Evolutionary conservation across 30 jellyfish, hydroid and myxozoan species (phyloP).

Genomic region (Haliclystus octoradiatus): DNA sequence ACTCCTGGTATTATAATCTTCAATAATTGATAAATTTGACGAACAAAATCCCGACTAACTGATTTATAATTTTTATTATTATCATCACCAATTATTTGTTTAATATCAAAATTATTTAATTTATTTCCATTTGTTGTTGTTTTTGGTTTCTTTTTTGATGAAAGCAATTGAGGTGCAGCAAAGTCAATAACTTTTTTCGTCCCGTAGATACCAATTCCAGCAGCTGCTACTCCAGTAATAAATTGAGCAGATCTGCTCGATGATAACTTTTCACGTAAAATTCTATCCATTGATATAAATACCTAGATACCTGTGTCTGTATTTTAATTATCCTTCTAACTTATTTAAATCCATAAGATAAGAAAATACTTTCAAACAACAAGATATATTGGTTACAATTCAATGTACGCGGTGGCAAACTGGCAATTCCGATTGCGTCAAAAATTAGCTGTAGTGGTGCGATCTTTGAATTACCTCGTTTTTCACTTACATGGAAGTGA

Average conservation of each 20-base stretch:
- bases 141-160: not conserved
- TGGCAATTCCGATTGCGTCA: too few relatives aligned
- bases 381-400: too few relatives aligned
- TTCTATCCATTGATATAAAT: not conserved
- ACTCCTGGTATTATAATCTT: slow-evolving; percentile 59
- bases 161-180: not conserved
- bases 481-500: too few relatives aligned
- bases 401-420: too few relatives aligned
- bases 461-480: too few relatives aligned
- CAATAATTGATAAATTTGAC: slow-evolving; percentile 27
- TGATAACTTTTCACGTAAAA: not conserved
- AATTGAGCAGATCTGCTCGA: not conserved
- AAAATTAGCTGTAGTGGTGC: too few relatives aligned
- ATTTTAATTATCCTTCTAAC: too few relatives aligned
- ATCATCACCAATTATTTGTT: not conserved
- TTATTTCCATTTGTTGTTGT: not conserved
- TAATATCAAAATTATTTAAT: not conserved
- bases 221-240: not conserved
- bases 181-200: not conserved
- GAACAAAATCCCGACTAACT: slow-evolving; percentile 24
- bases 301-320: too few relatives aligned
- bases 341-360: too few relatives aligned
- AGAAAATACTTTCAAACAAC: too few relatives aligned
- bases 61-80: not conserved
- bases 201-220: not conserved